A percentile compares a stretch with the other conserved stretches of the same genome.
phyloP scores from a whole-genome alignment of 2,113 vertebrate species.

The Amblyopsis rosae region DNA sequence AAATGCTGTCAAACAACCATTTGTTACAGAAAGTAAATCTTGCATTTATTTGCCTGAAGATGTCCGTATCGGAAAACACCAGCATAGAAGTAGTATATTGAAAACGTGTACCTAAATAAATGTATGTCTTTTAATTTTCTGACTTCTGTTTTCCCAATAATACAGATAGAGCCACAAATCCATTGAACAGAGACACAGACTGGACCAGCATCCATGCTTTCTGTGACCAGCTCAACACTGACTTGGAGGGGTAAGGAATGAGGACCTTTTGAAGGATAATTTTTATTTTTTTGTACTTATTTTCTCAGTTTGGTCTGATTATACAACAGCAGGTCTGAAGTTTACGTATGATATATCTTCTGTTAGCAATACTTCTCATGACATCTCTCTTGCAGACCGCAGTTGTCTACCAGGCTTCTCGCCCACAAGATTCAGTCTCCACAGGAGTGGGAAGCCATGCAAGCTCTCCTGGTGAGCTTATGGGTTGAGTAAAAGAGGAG shows the following conservation, averaged over 20 bases:
- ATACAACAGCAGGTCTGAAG: background rate
- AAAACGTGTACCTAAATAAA: background rate
- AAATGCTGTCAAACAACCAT: background rate
- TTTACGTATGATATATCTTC: background rate
- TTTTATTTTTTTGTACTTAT: background rate
- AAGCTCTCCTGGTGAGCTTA: conserved; percentile 87
- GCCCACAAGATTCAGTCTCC: conserved; percentile 99
- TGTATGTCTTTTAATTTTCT: background rate
- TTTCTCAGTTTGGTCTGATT: background rate
- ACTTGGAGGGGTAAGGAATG: conserved; percentile 88
- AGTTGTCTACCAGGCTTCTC: conserved; percentile 92
- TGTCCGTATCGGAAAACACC: background rate
- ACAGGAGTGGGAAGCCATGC: conserved; percentile 97
- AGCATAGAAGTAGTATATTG: background rate
- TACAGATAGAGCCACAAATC: conserved; percentile 94
- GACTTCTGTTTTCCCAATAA: background rate
- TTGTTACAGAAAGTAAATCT: background rate
- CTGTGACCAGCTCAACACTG: conserved; percentile 95
- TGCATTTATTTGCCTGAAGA: background rate
- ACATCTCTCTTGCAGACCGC: conserved; percentile 79
- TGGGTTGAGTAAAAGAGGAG: background rate
- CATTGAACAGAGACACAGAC: conserved; percentile 91
- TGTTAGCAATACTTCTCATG: background rate
- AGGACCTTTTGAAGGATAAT: background rate
- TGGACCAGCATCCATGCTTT: conserved; percentile 93